Evolutionary conservation across 2,888 invertebrate genomes (phyloP).

Genomic region (Pseudoips prasinana): DNA sequence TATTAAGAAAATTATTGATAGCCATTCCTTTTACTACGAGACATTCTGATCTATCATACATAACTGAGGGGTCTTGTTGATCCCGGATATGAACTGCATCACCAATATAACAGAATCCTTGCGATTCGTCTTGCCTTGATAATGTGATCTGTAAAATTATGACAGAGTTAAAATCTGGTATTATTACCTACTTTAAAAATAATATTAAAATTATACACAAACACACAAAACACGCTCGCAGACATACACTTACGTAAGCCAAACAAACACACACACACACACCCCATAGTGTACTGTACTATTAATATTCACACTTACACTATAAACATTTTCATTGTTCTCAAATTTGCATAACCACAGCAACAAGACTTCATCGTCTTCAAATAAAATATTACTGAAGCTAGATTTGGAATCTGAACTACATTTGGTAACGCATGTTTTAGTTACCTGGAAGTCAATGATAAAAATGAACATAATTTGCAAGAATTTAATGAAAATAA

Average conservation of each 20-base stretch:
- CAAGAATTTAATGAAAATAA: no score
- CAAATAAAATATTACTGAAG: conserved; percentile 1
- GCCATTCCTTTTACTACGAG: conserved; percentile 34
- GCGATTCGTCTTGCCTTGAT: conserved; percentile 32
- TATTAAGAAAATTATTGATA: conserved; percentile 29
- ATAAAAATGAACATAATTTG: no score
- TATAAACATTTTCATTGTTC: conserved; percentile 27
- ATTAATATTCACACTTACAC: conserved; percentile 25
- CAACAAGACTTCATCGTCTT: conserved; percentile 31
- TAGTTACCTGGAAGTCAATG: conserved; percentile 11
- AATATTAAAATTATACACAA: no score
- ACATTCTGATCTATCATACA: conserved; percentile 35
- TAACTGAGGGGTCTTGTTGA: conserved; percentile 29
- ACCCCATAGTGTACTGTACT: no score
- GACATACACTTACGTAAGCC: no score
- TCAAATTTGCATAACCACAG: conserved; percentile 42
- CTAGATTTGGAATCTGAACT: conserved; percentile 5
- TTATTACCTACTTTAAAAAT: background rate
- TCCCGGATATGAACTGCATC: conserved; percentile 39
- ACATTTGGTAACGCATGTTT: conserved; percentile 2
- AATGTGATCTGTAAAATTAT: conserved; percentile 31
- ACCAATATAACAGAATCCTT: conserved; percentile 41
- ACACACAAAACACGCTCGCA: no score
- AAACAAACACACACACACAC: no score
- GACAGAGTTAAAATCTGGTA: no score